Conservation (phyloP, 2,888 invertebrate genomes). For the Gasteruption jaculator region DNA sequence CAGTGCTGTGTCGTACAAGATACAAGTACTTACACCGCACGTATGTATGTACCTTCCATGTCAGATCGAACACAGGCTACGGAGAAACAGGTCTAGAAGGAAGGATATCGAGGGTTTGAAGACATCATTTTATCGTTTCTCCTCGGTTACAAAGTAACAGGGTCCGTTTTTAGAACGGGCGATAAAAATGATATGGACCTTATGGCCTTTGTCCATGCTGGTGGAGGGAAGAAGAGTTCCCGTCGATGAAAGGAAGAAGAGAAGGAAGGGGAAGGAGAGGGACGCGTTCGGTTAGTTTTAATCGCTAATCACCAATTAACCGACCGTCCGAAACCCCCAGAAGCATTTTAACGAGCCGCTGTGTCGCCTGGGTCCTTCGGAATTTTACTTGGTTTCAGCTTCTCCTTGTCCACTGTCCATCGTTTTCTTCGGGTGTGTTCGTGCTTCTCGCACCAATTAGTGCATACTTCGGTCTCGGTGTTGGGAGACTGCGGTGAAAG, state of each 20-base stretch:
- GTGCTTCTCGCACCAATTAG: slow-evolving; percentile 49
- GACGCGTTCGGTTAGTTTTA: slow-evolving; percentile 45
- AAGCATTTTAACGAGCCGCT: slow-evolving; percentile 53
- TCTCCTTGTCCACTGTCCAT: slow-evolving; percentile 8
- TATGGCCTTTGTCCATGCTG: no score
- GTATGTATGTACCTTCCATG: no score
- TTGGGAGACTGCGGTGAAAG: slow-evolving; percentile 26
- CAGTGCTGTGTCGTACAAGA: no score
- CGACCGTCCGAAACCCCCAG: slow-evolving; percentile 48
- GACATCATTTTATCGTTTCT: no score
- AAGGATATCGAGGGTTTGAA: slow-evolving; percentile 1
- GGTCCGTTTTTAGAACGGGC: background rate
- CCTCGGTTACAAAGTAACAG: background rate
- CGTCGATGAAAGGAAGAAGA: slow-evolving; percentile 16
- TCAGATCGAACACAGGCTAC: no score
- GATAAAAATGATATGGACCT: background rate
- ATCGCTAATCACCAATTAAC: slow-evolving; percentile 53
- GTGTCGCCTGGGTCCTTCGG: slow-evolving; percentile 44
- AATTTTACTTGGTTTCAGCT: slow-evolving; percentile 48
- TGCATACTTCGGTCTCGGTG: slow-evolving; percentile 46
- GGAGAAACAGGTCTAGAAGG: slow-evolving; percentile 5
- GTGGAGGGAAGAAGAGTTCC: background rate
- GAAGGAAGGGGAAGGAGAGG: slow-evolving; percentile 21
- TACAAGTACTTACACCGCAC: no score
- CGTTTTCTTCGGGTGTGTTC: slow-evolving; percentile 24